These are phyloP conservation scores for Phodopus roborovskii DNA, from an alignment of 2,113 vertebrate genomes.

Conservation along the genomic window DNA sequence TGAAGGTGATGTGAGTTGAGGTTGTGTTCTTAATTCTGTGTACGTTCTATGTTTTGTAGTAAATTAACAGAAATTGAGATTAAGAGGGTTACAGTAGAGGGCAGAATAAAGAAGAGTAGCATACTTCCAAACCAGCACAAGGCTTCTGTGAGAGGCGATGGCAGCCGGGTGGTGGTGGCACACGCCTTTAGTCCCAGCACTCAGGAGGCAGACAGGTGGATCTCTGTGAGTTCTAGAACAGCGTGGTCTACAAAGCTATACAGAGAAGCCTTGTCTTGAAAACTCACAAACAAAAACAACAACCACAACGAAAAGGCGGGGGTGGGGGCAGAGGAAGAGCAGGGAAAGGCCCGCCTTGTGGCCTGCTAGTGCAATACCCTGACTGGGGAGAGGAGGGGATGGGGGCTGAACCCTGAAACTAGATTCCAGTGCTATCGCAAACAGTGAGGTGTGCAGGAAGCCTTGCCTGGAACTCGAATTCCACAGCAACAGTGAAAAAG, in stretches of 20 bases:
- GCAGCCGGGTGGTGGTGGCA: neutral
- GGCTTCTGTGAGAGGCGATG: neutral
- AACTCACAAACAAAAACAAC: too few species aligned
- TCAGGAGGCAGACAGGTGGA: too few species aligned
- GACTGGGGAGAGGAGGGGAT: neutral
- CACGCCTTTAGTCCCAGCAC: too few species aligned
- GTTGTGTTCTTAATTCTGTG: constrained; percentile 60
- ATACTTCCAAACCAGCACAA: neutral
- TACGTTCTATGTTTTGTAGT: constrained; percentile 76
- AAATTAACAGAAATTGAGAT: constrained; percentile 75
- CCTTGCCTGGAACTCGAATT: neutral
- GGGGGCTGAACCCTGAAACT: neutral
- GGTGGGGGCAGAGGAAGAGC: neutral
- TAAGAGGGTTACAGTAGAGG: constrained; percentile 66
- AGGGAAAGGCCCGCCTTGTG: neutral
- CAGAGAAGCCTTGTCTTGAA: too few species aligned
- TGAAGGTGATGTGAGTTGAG: constrained; percentile 55
- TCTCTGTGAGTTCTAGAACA: too few species aligned
- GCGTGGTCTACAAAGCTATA: too few species aligned
- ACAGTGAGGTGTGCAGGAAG: neutral
- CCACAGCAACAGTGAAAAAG: neutral
- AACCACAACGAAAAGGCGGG: too few species aligned
- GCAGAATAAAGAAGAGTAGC: neutral
- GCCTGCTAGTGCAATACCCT: neutral
- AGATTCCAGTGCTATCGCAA: neutral